Evolutionary conservation across 1,140 invertebrate genomes (phyloP).

Genomic region (Saxidomus purpurata): DNA sequence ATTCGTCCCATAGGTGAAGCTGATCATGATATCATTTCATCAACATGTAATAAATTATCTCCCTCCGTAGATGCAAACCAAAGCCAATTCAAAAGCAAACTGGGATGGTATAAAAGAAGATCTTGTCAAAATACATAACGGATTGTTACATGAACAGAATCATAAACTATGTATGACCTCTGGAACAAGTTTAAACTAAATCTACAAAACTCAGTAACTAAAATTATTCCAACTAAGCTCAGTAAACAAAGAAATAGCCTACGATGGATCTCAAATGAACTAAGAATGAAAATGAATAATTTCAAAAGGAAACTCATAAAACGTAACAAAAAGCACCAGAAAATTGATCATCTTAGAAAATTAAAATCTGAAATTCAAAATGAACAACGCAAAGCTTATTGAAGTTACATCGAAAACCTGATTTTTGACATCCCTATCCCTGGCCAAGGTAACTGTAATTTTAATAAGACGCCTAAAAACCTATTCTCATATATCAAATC

Average conservation of each 20-base stretch:
- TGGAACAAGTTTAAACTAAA: neutral
- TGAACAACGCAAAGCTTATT: constrained; percentile 32
- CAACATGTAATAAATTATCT: neutral
- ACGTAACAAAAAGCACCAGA: neutral
- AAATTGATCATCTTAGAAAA: neutral
- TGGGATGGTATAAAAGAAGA: neutral
- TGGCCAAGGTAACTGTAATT: neutral
- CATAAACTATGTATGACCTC: too few species aligned
- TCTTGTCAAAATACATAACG: neutral
- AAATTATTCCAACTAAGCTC: neutral
- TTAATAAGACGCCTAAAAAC: neutral
- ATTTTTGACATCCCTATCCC: neutral
- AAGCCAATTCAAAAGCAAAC: neutral
- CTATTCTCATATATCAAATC: constrained; percentile 62
- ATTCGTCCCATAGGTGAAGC: neutral
- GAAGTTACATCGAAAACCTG: neutral
- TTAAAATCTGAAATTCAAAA: constrained; percentile 46
- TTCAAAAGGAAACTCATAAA: constrained; percentile 17
- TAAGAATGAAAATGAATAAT: constrained; percentile 37
- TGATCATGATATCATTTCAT: neutral
- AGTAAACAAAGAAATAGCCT: neutral
- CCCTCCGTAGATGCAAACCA: neutral
- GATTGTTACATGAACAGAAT: too few species aligned
- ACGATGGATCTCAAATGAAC: neutral
- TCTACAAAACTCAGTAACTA: neutral